phyloP scores from a whole-genome alignment of 2,797 vertebrate genomes.

The Halcyon badia region DNA sequence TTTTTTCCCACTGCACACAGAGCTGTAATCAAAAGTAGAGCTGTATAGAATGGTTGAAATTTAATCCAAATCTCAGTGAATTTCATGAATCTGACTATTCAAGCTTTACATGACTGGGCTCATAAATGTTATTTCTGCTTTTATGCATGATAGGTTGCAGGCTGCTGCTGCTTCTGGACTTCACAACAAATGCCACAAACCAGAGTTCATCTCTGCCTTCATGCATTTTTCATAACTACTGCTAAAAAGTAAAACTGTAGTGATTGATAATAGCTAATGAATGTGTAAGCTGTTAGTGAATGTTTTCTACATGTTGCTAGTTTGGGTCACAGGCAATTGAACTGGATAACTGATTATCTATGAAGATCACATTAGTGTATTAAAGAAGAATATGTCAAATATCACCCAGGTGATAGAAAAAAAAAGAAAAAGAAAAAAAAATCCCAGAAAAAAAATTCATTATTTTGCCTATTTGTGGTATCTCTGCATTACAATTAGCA shows the following conservation, averaged over 20 bases:
- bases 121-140: conserved; percentile 75
- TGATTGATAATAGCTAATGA: conserved; percentile 69
- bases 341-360: conserved; percentile 41
- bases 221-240: conserved; percentile 50
- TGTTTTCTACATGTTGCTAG: conserved; percentile 28
- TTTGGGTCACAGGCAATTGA: not conserved
- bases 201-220: conserved; percentile 14
- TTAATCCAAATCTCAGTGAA: conserved; percentile 78
- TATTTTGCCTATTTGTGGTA: not conserved
- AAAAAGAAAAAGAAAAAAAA: not conserved
- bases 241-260: conserved; percentile 63
- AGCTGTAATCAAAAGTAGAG: conserved; percentile 74
- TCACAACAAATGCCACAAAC: conserved; percentile 12
- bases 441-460: accelerated
- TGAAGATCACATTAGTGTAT: not conserved
- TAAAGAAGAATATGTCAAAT: conserved; percentile 12
- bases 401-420: not conserved
- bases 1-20: conserved; percentile 41
- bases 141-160: conserved; percentile 38
- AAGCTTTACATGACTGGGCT: conserved; percentile 65
- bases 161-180: conserved; percentile 23
- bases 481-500: not conserved
- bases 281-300: conserved; percentile 31
- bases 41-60: conserved; percentile 74
- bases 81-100: conserved; percentile 79